These are phyloP conservation scores for Eutrigla gurnardus DNA, from an alignment of 2,797 vertebrate genomes.

Conservation along the genomic window DNA sequence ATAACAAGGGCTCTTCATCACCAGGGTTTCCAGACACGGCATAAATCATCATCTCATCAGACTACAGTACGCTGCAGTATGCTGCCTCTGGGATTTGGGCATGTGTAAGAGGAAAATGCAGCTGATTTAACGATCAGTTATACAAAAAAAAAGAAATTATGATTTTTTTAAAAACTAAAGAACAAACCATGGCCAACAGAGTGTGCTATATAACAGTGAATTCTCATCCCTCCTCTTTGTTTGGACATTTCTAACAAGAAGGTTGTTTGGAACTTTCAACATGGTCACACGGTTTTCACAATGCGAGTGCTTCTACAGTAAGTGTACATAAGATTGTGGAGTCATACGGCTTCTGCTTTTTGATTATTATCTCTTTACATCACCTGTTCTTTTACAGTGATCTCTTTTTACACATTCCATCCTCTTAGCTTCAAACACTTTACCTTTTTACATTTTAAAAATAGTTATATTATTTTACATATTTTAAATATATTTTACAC, in stretches of 20 bases:
- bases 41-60: conserved; percentile 43
- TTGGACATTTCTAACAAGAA: not conserved
- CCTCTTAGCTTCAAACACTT: not conserved
- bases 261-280: conserved; percentile 18
- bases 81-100: not conserved
- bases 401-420: not conserved
- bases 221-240: not conserved
- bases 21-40: conserved; percentile 34
- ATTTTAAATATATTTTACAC: not conserved
- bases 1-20: conserved; percentile 17
- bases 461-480: not conserved
- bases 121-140: conserved; percentile 16
- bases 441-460: not conserved
- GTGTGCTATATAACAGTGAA: conserved; percentile 44
- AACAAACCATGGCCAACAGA: conserved; percentile 60
- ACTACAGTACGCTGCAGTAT: not conserved
- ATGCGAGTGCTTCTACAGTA: no score
- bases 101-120: not conserved
- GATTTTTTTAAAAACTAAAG: not conserved
- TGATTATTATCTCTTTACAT: not conserved
- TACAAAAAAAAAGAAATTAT: not conserved
- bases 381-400: not conserved
- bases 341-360: not conserved
- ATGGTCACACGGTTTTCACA: conserved; percentile 4
- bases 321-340: not conserved